Evolutionary conservation across 2,113 vertebrate genomes (phyloP).

Genomic region (Solenodon paradoxus): DNA sequence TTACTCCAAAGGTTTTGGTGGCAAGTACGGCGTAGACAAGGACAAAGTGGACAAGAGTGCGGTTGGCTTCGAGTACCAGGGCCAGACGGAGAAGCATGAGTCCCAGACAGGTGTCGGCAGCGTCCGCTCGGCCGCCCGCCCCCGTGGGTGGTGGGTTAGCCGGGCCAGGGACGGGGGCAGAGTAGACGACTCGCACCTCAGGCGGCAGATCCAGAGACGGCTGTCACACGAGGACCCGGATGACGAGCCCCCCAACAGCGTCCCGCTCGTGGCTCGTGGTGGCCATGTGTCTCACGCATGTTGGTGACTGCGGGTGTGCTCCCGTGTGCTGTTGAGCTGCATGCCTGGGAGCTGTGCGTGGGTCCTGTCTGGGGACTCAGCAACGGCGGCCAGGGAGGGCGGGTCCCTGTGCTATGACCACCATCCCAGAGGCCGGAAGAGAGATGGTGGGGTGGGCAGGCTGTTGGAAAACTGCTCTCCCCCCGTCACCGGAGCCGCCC

Average conservation of each 20-base stretch:
- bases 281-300: rapidly evolving
- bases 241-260: rapidly evolving
- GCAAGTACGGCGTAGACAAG: conserved; percentile 91
- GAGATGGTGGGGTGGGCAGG: rapidly evolving
- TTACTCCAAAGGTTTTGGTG: conserved; percentile 87
- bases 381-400: too few species aligned
- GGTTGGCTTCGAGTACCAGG: conserved; percentile 95
- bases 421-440: not conserved
- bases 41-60: conserved; percentile 91
- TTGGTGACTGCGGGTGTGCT: not conserved
- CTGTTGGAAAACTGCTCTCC: too few species aligned
- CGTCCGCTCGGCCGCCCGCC: too few species aligned
- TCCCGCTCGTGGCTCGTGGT: rapidly evolving
- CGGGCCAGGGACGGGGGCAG: too few species aligned
- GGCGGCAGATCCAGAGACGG: too few species aligned
- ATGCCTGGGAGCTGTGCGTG: rapidly evolving
- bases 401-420: too few species aligned
- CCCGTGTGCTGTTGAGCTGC: rapidly evolving
- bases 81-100: conserved; percentile 95
- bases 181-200: too few species aligned
- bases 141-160: too few species aligned
- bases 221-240: too few species aligned
- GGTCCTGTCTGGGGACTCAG: not conserved
- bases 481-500: not conserved
- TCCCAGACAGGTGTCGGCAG: conserved; percentile 97